phyloP scores from a whole-genome alignment of 2,797 vertebrate species.

The Phataginus tetradactyla region DNA sequence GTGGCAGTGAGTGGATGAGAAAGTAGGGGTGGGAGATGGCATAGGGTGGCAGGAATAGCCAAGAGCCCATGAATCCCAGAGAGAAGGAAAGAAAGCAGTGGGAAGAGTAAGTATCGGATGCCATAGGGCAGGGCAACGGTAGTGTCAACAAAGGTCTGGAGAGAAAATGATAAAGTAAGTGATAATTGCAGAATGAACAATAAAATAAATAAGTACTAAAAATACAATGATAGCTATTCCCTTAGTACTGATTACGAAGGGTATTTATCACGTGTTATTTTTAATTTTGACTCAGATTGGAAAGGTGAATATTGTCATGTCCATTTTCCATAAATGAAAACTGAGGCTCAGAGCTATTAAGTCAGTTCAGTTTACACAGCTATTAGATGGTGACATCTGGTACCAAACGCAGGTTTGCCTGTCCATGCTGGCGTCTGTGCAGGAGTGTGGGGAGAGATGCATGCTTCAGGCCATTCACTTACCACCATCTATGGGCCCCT shows the following conservation, averaged over 20 bases:
- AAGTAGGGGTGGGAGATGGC: neutral
- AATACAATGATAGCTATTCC: neutral
- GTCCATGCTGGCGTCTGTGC: accelerated
- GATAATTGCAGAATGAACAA: neutral
- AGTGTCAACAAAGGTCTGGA: neutral
- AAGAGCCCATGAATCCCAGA: neutral
- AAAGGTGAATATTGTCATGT: neutral
- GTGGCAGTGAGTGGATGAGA: neutral
- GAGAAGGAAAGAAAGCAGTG: neutral
- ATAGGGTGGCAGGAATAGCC: neutral
- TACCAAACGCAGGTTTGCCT: accelerated
- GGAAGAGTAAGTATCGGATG: neutral
- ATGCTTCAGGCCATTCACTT: neutral
- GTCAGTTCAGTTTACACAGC: neutral
- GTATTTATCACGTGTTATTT: neutral
- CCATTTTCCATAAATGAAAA: neutral
- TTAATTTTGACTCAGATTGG: neutral
- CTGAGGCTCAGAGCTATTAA: neutral
- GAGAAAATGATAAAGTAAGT: neutral
- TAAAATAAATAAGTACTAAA: neutral
- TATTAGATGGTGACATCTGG: accelerated
- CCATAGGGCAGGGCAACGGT: neutral
- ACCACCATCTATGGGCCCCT: accelerated
- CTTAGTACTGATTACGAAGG: neutral
- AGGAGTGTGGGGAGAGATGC: accelerated